Evolutionary conservation across 2,797 vertebrate genomes (phyloP).

Genomic region (Cuculus canorus): DNA sequence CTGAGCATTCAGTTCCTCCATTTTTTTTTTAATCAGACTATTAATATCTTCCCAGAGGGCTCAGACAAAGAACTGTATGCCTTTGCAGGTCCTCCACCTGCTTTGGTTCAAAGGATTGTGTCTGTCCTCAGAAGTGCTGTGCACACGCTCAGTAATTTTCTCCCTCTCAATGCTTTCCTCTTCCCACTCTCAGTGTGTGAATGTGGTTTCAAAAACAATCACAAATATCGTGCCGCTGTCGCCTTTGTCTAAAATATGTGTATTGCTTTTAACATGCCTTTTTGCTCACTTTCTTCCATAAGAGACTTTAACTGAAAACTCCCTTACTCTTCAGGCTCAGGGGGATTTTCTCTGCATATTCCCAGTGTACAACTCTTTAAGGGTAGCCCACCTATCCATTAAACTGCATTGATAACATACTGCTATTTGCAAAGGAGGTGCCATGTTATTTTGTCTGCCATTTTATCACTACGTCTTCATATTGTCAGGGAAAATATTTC

Average conservation of each 20-base stretch:
- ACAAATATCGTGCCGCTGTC: not conserved
- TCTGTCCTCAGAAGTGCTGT: not conserved
- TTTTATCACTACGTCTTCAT: not conserved
- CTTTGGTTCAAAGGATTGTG: not conserved
- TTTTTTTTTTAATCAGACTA: not conserved
- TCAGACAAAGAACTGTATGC: not conserved
- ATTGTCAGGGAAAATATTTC: not conserved
- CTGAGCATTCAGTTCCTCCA: not conserved
- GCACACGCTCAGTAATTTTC: not conserved
- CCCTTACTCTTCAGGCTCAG: not conserved
- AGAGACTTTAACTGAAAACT: not conserved
- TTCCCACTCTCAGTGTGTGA: not conserved
- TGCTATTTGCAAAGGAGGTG: not conserved
- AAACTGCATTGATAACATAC: not conserved
- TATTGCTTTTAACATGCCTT: rapidly evolving
- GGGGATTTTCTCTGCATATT: not conserved
- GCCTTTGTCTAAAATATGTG: not conserved
- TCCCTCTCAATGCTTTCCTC: not conserved
- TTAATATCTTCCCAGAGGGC: not conserved
- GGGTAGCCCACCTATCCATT: not conserved
- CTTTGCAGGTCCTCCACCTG: not conserved
- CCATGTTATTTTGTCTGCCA: not conserved
- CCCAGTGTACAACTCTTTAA: not conserved
- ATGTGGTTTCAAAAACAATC: not conserved
- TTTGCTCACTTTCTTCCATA: not conserved